phyloP scores from a whole-genome alignment of 2,113 vertebrate genomes.

The Oncorhynchus mykiss region DNA sequence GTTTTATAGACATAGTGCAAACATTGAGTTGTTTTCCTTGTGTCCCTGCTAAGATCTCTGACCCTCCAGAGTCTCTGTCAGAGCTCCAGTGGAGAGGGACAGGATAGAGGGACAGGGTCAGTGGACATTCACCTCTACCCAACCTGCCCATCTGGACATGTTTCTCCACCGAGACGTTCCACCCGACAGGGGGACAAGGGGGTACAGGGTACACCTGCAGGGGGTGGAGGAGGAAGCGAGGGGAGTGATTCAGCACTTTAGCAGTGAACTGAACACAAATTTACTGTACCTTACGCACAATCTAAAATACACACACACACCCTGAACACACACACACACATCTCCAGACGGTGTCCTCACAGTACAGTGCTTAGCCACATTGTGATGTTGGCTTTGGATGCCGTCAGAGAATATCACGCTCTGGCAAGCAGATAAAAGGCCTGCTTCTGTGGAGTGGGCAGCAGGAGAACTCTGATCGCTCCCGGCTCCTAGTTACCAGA shows the following conservation, averaged over 20 bases:
- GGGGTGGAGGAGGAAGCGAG: conserved; percentile 2
- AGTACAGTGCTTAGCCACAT: neutral
- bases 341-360: neutral
- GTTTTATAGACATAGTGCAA: too few relatives aligned
- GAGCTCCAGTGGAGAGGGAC: neutral
- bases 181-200: conserved; percentile 26
- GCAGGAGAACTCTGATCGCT: neutral
- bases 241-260: conserved; percentile 27
- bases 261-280: neutral
- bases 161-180: neutral
- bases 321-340: too few relatives aligned
- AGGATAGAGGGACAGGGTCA: neutral
- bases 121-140: neutral
- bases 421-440: neutral
- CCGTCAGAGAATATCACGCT: neutral
- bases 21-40: too few relatives aligned
- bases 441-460: neutral
- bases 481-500: neutral
- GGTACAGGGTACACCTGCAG: conserved; percentile 12
- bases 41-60: neutral
- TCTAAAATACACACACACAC: neutral
- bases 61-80: conserved; percentile 7
- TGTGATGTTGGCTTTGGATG: neutral
- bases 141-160: conserved; percentile 27
- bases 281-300: neutral